phyloP scores from a whole-genome alignment of 1,140 invertebrate species.

The Argopecten irradians region DNA sequence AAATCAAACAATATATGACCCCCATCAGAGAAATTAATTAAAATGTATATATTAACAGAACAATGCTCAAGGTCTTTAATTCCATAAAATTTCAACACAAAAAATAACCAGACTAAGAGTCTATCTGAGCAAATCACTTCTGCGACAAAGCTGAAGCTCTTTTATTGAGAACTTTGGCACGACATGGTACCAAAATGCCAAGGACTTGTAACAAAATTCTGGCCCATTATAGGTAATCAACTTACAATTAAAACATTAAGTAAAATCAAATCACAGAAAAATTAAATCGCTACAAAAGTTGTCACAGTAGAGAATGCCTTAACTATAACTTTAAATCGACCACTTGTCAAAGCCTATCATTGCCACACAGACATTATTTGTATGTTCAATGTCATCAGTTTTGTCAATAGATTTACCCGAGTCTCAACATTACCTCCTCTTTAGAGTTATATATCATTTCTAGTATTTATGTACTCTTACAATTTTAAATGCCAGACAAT shows the following conservation, averaged over 20 bases:
- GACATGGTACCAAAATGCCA: not conserved
- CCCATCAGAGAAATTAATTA: not conserved
- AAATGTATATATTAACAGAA: not conserved
- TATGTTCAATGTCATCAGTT: not conserved
- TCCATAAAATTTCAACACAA: not conserved
- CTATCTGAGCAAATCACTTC: not conserved
- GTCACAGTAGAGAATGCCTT: not conserved
- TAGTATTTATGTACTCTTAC: not conserved
- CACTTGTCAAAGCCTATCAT: not conserved
- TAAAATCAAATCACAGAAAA: not conserved
- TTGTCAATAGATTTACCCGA: not conserved
- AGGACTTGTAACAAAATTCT: not conserved
- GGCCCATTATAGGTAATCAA: not conserved
- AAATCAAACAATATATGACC: not conserved
- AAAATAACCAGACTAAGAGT: not conserved
- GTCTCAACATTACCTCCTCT: not conserved
- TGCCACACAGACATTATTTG: not conserved
- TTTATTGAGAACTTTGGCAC: not conserved
- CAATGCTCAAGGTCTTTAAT: slow-evolving; percentile 5
- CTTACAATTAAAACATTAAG: not conserved
- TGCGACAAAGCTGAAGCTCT: not conserved
- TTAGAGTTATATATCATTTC: not conserved
- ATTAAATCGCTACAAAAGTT: not conserved
- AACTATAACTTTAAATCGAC: not conserved
- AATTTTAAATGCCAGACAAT: not conserved